A percentile compares a stretch with the other conserved stretches of the same genome.
phyloP scores from a whole-genome alignment of 2,113 vertebrate genomes.

The Peucedramus taeniatus region DNA sequence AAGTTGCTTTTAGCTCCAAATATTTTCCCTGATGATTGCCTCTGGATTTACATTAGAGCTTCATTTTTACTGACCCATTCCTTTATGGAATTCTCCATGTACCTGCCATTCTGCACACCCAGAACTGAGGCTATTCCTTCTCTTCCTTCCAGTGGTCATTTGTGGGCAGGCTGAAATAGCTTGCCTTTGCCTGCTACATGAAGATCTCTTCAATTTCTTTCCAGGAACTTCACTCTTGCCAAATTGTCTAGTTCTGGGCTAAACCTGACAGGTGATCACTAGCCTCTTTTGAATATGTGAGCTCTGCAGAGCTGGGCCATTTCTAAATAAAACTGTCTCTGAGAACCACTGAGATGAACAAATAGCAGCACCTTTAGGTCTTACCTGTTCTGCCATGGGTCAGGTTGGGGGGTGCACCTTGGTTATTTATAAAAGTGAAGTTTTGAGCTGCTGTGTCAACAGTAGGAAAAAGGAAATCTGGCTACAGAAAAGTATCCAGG shows the following conservation, averaged over 20 bases:
- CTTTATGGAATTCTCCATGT: not conserved
- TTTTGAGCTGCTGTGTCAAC: not conserved
- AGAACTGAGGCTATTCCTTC: not conserved
- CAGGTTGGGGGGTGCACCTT: not conserved
- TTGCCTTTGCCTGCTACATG: not conserved
- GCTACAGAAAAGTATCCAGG: not conserved
- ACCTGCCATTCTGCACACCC: not conserved
- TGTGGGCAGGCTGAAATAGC: not conserved
- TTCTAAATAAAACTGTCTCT: not conserved
- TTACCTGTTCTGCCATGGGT: not conserved
- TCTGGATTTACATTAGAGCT: not conserved
- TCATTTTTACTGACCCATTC: not conserved
- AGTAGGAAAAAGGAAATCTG: not conserved
- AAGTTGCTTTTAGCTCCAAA: not conserved
- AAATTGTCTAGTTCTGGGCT: not conserved
- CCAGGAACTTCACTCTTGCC: not conserved
- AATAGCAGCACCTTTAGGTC: not conserved
- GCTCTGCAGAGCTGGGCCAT: not conserved
- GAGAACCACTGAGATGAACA: not conserved
- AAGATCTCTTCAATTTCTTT: not conserved
- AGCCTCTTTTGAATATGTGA: not conserved
- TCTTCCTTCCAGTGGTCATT: not conserved
- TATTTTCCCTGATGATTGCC: not conserved
- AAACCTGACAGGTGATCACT: not conserved
- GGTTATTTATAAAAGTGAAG: not conserved